Conservation (phyloP, 2,888 invertebrate species). For the Phaonia tiefii region DNA sequence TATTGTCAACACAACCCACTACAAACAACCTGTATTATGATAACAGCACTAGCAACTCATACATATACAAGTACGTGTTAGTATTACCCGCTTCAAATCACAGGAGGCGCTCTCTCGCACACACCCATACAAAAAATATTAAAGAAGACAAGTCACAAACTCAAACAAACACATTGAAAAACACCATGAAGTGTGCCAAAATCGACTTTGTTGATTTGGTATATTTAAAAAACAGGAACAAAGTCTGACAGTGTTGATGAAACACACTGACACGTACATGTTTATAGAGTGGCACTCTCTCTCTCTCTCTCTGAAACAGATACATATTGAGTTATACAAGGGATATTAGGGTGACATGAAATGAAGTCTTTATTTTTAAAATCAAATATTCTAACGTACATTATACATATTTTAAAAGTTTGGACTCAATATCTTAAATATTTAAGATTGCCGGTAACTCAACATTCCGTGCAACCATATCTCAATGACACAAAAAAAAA, state of each 20-base stretch:
- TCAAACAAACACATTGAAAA: background rate
- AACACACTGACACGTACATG: conserved; percentile 7
- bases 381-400: too few relatives aligned
- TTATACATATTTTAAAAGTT: too few relatives aligned
- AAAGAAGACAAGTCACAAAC: background rate
- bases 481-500: too few relatives aligned
- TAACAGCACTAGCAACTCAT: background rate
- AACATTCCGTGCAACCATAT: too few relatives aligned
- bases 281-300: background rate
- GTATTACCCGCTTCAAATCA: background rate
- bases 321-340: too few relatives aligned
- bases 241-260: conserved; percentile 19
- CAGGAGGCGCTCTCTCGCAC: background rate
- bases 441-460: too few relatives aligned
- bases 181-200: conserved; percentile 35
- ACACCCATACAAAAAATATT: background rate
- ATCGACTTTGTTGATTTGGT: conserved; percentile 3
- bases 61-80: background rate
- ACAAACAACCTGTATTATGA: conserved; percentile 8
- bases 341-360: too few relatives aligned
- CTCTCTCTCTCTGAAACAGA: too few relatives aligned
- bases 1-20: conserved; percentile 47
- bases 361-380: too few relatives aligned
- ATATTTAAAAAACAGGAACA: background rate
- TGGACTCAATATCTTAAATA: too few relatives aligned